phyloP scores from a whole-genome alignment of 2,797 vertebrate genomes.

The Crypturellus tataupa region DNA sequence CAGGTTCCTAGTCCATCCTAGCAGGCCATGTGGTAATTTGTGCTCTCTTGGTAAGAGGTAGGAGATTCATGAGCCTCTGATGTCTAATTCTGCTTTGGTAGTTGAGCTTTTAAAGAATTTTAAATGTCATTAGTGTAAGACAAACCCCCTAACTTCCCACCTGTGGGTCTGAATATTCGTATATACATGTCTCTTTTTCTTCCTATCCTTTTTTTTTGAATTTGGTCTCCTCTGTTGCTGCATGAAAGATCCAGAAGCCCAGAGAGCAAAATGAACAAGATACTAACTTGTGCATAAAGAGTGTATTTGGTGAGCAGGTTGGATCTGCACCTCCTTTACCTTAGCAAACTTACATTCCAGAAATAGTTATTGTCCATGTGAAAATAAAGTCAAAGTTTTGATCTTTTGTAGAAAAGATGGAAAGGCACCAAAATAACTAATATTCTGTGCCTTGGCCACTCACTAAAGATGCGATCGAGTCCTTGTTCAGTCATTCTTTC shows the following conservation, averaged over 20 bases:
- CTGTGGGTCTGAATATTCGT: neutral
- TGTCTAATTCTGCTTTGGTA: neutral
- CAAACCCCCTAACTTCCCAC: neutral
- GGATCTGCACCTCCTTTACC: neutral
- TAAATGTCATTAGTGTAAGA: neutral
- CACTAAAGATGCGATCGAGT: neutral
- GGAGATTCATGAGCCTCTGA: neutral
- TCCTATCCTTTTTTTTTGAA: neutral
- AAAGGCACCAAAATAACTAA: neutral
- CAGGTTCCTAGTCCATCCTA: neutral
- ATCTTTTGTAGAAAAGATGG: neutral
- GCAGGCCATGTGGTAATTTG: fast-evolving
- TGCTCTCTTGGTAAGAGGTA: neutral
- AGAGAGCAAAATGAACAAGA: neutral
- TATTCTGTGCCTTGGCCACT: neutral
- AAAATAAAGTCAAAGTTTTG: neutral
- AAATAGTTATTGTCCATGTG: neutral
- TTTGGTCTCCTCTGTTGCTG: neutral
- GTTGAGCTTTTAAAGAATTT: fast-evolving
- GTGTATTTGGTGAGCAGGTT: neutral
- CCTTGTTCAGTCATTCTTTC: neutral
- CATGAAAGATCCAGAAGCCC: neutral
- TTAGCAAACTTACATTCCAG: neutral
- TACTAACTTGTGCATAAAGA: neutral
- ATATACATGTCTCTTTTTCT: neutral